Evolutionary conservation across 2,888 invertebrate genomes (phyloP), one percentile per base, ranked within the genome.

Genomic region (Agonopterix heracliana): DNA sequence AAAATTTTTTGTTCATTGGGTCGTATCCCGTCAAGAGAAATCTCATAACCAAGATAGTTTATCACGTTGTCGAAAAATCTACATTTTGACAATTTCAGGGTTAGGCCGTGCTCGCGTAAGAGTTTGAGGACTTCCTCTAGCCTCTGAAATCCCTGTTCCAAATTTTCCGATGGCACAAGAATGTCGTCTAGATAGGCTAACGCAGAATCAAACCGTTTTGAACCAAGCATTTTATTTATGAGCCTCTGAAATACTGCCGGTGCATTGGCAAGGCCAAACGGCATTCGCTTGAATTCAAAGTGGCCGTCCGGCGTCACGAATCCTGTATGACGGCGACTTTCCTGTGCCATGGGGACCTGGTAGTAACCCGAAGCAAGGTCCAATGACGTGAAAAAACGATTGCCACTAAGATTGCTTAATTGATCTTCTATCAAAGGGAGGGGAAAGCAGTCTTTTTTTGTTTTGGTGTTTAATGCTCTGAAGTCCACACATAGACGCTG

Each of bases 271-370:
- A 66, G 17, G 1, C 64, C 67, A 51, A 68, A 67, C 1, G 64
- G 61, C 63, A 66, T 63, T 4, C 66, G 53, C 5, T 62, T 64
- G 45, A 63, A 68, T 44, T 67, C 60, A 34, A 56, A 68, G 40
- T 66, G 65, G 0, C 63, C 66, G 10, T 61, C 61, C 0, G 68
- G 62, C 0, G 63, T 66, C 0, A 67, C 59, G 45, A 66, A 66
- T 2, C 53, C 55, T 1, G 63, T 68, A 11, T 54, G 45, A 41
- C 48, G 53, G 40, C 49, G 49, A 38, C 49, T 53, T 34, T 51
- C 46, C 43, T 61, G 52, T 8, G 63, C 50, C 14, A 77, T 50
- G 3, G 59, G 56, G 0, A 76, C 3, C n/a, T n/a, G n/a, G n/a
- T n/a, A n/a, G n/a, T n/a, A n/a, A n/a, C n/a, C n/a, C n/a, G n/a